Evolutionary conservation across 2,888 invertebrate genomes (phyloP), one percentile per base, ranked within the genome.

Genomic region (Drosophila suboccidentalis): DNA sequence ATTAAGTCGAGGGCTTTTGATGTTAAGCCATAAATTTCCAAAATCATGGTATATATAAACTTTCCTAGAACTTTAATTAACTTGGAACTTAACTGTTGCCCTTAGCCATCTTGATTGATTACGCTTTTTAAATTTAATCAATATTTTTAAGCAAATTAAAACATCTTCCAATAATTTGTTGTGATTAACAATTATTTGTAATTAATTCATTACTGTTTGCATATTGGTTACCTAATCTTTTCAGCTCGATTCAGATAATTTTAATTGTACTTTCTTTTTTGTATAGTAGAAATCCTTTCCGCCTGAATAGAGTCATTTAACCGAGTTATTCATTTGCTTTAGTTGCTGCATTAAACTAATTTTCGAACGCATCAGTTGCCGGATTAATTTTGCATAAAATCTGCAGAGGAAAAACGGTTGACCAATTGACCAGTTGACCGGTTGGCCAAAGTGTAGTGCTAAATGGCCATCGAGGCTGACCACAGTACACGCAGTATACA

Each of bases 361-460:
- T 78, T 78, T 64, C 47, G 11, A 57, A 62, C 62, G 85, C 70
- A 65, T 80, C 75, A 75, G 47, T 78, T 44, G 67, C 55, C 71
- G 71, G 75, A 71, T 83, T 84, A 83, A 86, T 88, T 88, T 82
- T 86, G 86, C 86, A 88, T 83, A 75, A 80, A 78, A 86, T 82
- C 71, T 82, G 75, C 47, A 68, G 47, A 57, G 63, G 49, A 58
- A 58, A 57, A 63, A 54, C 50, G 41, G 38, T 60, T 67, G 55
- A 66, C 71, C 75, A 36, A 32, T 62, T 68, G 69, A 60, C 67
- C 60, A 36, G 66, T 61, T 70, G 61, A 63, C 58, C 70, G 44
- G 43, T 69, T 71, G 70, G 26, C 47, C 58, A 55, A 57, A 44
- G 57, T 47, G n/a, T 43, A 49, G 60, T 39, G 49, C 46, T 46